phyloP scores from a whole-genome alignment of 2,888 invertebrate species.

The Amblyjoppa proteus region DNA sequence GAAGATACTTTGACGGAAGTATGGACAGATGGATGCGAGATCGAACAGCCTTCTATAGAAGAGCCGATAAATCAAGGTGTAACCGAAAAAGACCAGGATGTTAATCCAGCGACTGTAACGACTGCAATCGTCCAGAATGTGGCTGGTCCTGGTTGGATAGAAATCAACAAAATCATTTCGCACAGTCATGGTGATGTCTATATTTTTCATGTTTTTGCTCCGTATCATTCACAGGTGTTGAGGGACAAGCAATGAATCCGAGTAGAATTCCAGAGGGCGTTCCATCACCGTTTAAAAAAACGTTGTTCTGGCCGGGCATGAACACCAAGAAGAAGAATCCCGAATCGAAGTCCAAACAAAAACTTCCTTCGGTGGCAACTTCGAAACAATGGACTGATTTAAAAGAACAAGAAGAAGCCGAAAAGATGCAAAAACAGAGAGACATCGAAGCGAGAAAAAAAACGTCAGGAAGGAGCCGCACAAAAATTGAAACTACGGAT shows the following conservation, averaged over 20 bases:
- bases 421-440: not conserved
- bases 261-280: not conserved
- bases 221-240: conserved; percentile 1
- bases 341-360: not conserved
- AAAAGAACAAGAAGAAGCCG: not conserved
- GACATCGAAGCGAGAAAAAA: conserved; percentile 5
- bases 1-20: too few relatives aligned
- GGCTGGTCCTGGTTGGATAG: too few relatives aligned
- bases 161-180: too few relatives aligned
- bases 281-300: conserved; percentile 6
- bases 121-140: too few relatives aligned
- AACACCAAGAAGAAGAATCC: not conserved
- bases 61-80: too few relatives aligned
- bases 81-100: too few relatives aligned
- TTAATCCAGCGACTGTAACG: too few relatives aligned
- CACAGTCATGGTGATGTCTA: not conserved
- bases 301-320: not conserved
- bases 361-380: conserved; percentile 13
- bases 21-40: too few relatives aligned
- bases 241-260: not conserved
- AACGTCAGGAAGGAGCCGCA: conserved; percentile 4
- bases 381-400: not conserved
- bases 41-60: too few relatives aligned
- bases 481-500: not conserved
- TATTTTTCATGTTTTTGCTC: not conserved